These are phyloP conservation scores for Trichomycterus rosablanca DNA, from an alignment of 2,113 vertebrate genomes.

Conservation along the genomic window DNA sequence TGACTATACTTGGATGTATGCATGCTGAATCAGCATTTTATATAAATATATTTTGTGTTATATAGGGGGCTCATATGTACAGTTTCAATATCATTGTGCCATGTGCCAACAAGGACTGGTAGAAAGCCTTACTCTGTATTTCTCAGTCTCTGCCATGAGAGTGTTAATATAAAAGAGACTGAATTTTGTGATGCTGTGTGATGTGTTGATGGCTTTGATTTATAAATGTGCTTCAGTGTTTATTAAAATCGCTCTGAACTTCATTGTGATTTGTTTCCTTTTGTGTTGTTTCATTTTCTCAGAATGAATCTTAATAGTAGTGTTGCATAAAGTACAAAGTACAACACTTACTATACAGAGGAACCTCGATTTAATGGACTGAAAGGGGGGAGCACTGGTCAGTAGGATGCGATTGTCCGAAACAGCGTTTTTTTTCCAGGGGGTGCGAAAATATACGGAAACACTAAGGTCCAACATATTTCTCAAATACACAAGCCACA, in stretches of 20 bases:
- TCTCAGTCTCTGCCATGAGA: neutral
- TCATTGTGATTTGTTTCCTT: neutral
- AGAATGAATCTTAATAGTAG: too few relatives aligned
- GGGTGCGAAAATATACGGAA: too few relatives aligned
- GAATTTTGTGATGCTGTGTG: slow-evolving; percentile 7
- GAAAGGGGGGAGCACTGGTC: too few relatives aligned
- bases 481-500: too few relatives aligned
- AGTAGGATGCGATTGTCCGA: too few relatives aligned
- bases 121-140: slow-evolving; percentile 5
- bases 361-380: too few relatives aligned
- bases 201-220: slow-evolving; percentile 23
- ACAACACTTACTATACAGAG: too few relatives aligned
- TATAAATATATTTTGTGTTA: neutral
- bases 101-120: neutral
- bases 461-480: too few relatives aligned
- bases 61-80: neutral
- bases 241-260: slow-evolving; percentile 25
- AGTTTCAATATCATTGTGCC: neutral
- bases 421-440: too few relatives aligned
- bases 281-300: neutral
- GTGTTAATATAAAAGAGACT: slow-evolving; percentile 15
- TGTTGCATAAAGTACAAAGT: too few relatives aligned
- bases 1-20: neutral
- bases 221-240: slow-evolving; percentile 30
- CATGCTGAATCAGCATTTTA: neutral